Percentiles rank a stretch among this genome's conserved stretches.
Conservation (phyloP, 2,888 invertebrate species). For the Meghimatium bilineatum region DNA sequence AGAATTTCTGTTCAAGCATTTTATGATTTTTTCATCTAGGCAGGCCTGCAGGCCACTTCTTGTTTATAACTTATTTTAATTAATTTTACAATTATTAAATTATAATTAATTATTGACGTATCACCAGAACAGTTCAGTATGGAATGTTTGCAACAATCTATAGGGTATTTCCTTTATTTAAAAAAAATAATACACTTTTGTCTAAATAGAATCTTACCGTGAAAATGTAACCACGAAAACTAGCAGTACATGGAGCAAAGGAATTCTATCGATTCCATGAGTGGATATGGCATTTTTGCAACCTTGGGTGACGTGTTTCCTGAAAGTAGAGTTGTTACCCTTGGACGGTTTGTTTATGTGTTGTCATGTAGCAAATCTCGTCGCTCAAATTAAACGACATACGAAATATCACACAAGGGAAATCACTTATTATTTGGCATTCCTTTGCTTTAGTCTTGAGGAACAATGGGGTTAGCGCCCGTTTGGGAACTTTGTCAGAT, state of each 20-base stretch:
- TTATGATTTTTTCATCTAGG: too few species aligned
- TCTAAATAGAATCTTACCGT: neutral
- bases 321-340: conserved; percentile 24
- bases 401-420: conserved; percentile 14
- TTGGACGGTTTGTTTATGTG: conserved; percentile 25
- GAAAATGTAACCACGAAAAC: neutral
- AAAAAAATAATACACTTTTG: neutral
- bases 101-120: neutral
- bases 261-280: conserved; percentile 37
- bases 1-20: too few species aligned
- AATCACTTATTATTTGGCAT: neutral
- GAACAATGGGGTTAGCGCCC: too few species aligned
- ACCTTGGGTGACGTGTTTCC: conserved; percentile 29
- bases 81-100: neutral
- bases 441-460: neutral
- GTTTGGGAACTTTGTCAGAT: too few species aligned
- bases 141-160: too few species aligned
- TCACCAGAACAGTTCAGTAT: too few species aligned
- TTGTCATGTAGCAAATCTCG: conserved; percentile 35
- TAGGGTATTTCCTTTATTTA: too few species aligned
- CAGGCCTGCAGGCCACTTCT: too few species aligned
- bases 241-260: neutral
- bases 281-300: neutral
- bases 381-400: neutral
- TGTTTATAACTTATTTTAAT: neutral